Conservation (phyloP, 2,113 vertebrate species). For the Bostrychus sinensis region DNA sequence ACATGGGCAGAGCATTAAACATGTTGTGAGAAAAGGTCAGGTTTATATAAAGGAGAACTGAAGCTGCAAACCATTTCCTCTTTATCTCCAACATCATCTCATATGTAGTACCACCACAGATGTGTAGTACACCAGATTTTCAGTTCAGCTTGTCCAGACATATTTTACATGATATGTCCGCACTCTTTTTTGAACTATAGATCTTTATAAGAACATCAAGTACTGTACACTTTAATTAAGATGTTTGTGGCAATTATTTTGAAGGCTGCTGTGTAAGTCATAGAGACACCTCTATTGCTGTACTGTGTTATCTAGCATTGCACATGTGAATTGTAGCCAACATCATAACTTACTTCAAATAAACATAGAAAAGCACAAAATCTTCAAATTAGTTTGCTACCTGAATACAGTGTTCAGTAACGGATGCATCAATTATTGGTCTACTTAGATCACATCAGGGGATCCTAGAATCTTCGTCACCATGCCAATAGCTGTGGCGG, state of each 20-base stretch:
- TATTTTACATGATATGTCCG: not conserved
- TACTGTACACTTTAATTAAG: no score
- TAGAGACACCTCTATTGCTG: no score
- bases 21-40: not conserved
- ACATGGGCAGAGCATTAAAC: not conserved
- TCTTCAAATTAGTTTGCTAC: slow-evolving; percentile 15
- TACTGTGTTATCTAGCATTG: slow-evolving; percentile 6
- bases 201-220: no score
- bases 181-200: no score
- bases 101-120: no score
- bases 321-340: slow-evolving; percentile 48
- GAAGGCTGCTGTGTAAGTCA: no score
- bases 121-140: not conserved
- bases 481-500: slow-evolving; percentile 42
- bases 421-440: slow-evolving; percentile 71
- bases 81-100: not conserved
- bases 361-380: slow-evolving; percentile 23
- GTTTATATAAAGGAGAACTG: not conserved
- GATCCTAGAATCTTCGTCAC: slow-evolving; percentile 53
- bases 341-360: slow-evolving; percentile 68
- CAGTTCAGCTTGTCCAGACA: not conserved
- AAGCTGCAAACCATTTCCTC: not conserved
- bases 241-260: no score
- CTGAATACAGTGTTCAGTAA: slow-evolving; percentile 60
- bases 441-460: slow-evolving; percentile 59